Base-by-base conservation (phyloP, 2,797 vertebrate genomes). In the Ptychobarbus kaznakovi region DNA sequence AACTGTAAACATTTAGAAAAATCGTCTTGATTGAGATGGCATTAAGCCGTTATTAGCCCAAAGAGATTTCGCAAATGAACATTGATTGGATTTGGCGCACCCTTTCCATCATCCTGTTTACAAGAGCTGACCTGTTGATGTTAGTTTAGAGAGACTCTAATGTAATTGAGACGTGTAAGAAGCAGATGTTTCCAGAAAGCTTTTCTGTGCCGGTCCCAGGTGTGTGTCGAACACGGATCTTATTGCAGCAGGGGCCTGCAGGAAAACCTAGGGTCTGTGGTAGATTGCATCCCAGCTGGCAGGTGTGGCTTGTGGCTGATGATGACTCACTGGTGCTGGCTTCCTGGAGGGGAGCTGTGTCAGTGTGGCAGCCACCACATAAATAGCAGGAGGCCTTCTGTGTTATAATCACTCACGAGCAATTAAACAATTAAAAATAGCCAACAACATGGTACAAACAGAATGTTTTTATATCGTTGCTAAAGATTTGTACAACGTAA, bases 201-300 rank as follows among this genome's bases (percentile, higher is more conserved):
- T 65, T 66, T 73, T 86, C 69, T 13, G 51, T 40, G 78, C 63
- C 63, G 77, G 84, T 86, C 74, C 58, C 87, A 89, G 79, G 84
- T 89, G 88, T 49, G 20, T 70, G 44, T 51, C 68, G 25, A 65
- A 51, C 56, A 25, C 53, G 18, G 53, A 28, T 84, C 66, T 77
- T 73, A 40, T 53, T 77, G 69, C 58, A 11, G 51, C 65, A 28
- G 51, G 22, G 84, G 83, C 72, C 80, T 76, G 42, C 5, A 18
- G 81, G 58, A 77, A 63, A 86, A 49, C 69, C 63, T 49, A 53
- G 42, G 81, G 75, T 82, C 78, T 87, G 56, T 80, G 72, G 82
- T 74, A 80, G 70, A 82, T 76, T 32, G 13, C n/a, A 70, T 75
- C 84, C 76, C 88, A 89, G 86, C 88, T 88, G 86, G 81, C 86